Evolutionary conservation across 2,113 vertebrate genomes (phyloP).

Genomic region (Lepus europaeus): DNA sequence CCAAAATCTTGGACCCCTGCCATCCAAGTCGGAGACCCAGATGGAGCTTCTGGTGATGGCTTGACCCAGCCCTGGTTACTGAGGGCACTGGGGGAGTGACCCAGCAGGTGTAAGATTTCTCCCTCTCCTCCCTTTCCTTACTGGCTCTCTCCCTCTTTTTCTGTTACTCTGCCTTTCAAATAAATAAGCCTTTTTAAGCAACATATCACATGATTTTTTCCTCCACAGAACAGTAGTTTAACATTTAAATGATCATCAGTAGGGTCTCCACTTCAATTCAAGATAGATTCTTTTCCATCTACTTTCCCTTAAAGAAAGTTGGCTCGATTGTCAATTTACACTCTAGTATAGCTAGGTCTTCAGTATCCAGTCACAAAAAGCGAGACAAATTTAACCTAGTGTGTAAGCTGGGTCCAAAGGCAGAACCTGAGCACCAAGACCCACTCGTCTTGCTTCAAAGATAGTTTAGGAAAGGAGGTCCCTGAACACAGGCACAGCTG

Average conservation of each 20-base stretch:
- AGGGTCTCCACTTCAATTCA: constrained; percentile 67
- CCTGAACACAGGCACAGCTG: fast-evolving
- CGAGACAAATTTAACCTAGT: neutral
- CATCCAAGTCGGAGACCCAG: no score
- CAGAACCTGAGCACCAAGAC: neutral
- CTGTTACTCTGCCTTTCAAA: no score
- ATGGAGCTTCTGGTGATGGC: no score
- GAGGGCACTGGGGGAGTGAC: no score
- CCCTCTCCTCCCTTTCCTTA: no score
- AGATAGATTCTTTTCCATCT: constrained; percentile 57
- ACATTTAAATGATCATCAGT: constrained; percentile 66
- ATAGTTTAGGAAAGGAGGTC: neutral
- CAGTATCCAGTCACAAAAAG: neutral
- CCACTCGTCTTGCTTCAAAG: neutral
- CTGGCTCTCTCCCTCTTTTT: no score
- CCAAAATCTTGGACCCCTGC: no score
- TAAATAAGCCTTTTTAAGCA: no score
- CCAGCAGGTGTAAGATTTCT: no score
- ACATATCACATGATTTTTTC: neutral
- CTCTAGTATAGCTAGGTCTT: neutral
- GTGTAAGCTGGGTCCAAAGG: neutral
- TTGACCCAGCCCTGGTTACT: no score
- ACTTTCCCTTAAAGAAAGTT: neutral
- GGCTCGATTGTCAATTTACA: constrained; percentile 49
- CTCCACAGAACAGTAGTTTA: constrained; percentile 17